Conservation (phyloP, 2,113 vertebrate genomes). For the Nothocercus nigrocapillus region DNA sequence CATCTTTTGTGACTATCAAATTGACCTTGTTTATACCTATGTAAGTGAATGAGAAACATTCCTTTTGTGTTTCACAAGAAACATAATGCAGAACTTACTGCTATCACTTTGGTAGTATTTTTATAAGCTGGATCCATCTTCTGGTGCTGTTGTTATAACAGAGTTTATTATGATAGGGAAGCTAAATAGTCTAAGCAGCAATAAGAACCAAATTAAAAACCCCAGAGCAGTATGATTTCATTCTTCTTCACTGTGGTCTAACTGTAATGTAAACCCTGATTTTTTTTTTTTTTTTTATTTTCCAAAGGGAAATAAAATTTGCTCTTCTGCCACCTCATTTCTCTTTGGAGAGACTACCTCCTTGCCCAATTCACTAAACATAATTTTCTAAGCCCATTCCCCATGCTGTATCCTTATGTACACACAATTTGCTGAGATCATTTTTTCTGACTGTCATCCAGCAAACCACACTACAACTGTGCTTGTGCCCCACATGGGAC, state of each 20-base stretch:
- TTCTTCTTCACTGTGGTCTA: slow-evolving; percentile 41
- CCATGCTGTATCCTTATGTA: slow-evolving; percentile 20
- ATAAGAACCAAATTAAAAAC: slow-evolving; percentile 69
- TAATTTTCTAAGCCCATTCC: slow-evolving; percentile 55
- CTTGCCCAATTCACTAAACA: slow-evolving; percentile 60
- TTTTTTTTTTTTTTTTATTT: neutral
- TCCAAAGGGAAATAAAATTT: slow-evolving; percentile 44
- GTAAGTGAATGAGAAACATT: neutral
- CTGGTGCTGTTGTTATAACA: slow-evolving; percentile 35
- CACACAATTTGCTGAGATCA: slow-evolving; percentile 52
- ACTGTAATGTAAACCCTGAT: slow-evolving; percentile 19
- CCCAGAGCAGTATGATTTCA: slow-evolving; percentile 54
- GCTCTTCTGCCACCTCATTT: slow-evolving; percentile 54
- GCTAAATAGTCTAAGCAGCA: slow-evolving; percentile 62
- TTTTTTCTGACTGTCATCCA: slow-evolving; percentile 68
- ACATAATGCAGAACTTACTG: slow-evolving; percentile 21
- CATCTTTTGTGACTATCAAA: neutral
- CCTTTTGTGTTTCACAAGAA: slow-evolving; percentile 22
- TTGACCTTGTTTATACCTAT: neutral
- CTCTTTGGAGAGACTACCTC: slow-evolving; percentile 58
- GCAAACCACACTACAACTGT: slow-evolving; percentile 31
- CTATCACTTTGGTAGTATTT: slow-evolving; percentile 9
- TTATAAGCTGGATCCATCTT: slow-evolving; percentile 58
- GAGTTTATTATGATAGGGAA: slow-evolving; percentile 65
- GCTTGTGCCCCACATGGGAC: slow-evolving; percentile 57